Base-by-base conservation (phyloP, 2,797 vertebrate genomes). In the Xenentodon cancila region DNA sequence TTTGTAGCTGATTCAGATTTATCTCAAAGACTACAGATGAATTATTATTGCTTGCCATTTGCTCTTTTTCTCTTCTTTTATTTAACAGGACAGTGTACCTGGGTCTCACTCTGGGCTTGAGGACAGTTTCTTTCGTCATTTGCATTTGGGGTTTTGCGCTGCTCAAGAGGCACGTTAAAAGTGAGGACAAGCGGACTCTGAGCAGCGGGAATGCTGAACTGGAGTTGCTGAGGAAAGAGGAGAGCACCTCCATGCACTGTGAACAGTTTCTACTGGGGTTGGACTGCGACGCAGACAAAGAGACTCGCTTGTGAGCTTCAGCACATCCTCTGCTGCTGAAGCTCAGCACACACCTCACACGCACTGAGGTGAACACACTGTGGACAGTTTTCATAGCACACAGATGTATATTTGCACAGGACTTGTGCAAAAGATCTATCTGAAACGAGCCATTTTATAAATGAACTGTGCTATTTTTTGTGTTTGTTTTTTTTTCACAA, bases 61-160 rank as follows among this genome's bases (percentile, higher is more conserved):
- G 45, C 16, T 58, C 48, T 1, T 20, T 22, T 44, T 7, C 0
- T 34, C 53, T 4, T 34, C 42, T 32, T 27, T 43, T 44, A 40
- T 45, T n/a, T 46, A 74, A 15, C 86, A 94, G 93, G 88, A 80
- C 82, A 52, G 85, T 91, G 42, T 94, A 93, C 77, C 77, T 94
- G 59, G 91, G 92, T 20, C 81, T 94, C 61, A 90, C 91, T 0
- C 56, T 94, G 64, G 92, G 92, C 19, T 75, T 94, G 71, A 91
- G 92, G 68, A 85, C 90, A 1, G 52, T 84, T 22, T 93, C 92
- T 48, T 93, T 93, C 83, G 62, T 93, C 64, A 71, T 93, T 56
- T 93, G 92, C 56, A 83, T 89, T 61, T 73, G 88, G 58, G 92
- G 91, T 3, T 91, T 92, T 64, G 58, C 79, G 73, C 50, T 92